These are phyloP conservation scores for Mustela nigripes DNA, from an alignment of 2,113 vertebrate species.

Conservation along the genomic window DNA sequence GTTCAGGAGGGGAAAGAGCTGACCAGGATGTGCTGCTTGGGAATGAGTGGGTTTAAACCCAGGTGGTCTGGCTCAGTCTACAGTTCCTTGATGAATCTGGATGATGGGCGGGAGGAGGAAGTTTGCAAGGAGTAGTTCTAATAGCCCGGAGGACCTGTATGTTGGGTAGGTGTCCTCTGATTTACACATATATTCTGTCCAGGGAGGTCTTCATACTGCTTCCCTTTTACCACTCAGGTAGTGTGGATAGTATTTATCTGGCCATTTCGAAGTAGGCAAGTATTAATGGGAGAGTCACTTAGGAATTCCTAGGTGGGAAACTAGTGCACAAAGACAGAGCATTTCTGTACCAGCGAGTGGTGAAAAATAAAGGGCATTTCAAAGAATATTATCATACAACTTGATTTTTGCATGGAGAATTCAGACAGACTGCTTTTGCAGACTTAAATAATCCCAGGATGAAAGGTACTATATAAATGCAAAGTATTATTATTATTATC, in stretches of 20 bases:
- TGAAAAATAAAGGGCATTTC: conserved; percentile 82
- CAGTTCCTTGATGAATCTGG: background rate
- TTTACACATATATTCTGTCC: background rate
- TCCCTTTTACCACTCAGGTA: background rate
- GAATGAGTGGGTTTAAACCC: background rate
- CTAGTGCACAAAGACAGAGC: conserved; percentile 50
- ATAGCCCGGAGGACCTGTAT: background rate
- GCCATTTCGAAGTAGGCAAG: background rate
- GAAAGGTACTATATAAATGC: conserved; percentile 85
- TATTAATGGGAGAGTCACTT: conserved; percentile 56
- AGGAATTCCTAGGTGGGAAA: conserved; percentile 66
- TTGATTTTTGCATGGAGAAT: conserved; percentile 81
- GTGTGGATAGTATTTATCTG: background rate
- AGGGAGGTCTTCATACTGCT: background rate
- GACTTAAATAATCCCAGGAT: conserved; percentile 85
- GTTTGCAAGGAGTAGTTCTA: background rate
- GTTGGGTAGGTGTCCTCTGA: background rate
- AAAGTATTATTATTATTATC: conserved; percentile 85
- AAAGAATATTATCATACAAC: conserved; percentile 79
- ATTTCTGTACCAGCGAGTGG: conserved; percentile 55
- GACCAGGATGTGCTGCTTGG: background rate
- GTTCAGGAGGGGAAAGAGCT: background rate
- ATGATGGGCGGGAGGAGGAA: background rate
- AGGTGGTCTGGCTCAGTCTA: background rate
- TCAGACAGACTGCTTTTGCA: conserved; percentile 81